phyloP scores from a whole-genome alignment of 35 echinoderm and acorn worm genomes.

The Eucidaris tribuloides region DNA sequence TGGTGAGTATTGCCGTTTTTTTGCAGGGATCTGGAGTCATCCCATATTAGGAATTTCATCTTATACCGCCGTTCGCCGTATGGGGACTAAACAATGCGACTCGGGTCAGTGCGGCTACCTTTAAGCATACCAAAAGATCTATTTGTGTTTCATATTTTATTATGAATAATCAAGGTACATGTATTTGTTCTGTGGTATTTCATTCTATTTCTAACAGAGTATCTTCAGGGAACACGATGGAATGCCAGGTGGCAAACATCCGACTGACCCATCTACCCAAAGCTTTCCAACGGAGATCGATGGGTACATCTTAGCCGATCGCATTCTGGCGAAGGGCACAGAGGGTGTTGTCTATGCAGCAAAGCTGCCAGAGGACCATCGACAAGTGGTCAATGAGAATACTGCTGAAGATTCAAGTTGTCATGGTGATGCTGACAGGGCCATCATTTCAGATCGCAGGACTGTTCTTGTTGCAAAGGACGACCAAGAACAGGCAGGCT shows the following conservation, averaged over 20 bases:
- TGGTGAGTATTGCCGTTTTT: too few species aligned
- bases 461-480: too few species aligned
- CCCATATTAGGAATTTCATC: too few species aligned
- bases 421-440: too few species aligned
- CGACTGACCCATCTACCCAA: neutral
- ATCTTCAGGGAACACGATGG: neutral
- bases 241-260: neutral
- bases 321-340: neutral
- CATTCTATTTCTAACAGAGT: neutral
- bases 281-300: neutral
- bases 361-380: neutral
- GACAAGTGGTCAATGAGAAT: too few species aligned
- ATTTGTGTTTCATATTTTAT: neutral
- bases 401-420: too few species aligned
- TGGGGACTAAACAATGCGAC: too few species aligned
- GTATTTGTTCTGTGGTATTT: neutral
- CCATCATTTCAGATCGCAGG: too few species aligned
- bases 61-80: too few species aligned
- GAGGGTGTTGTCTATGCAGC: conserved; percentile 7
- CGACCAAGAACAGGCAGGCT: too few species aligned
- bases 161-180: neutral
- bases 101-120: neutral
- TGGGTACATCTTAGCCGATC: neutral
- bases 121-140: neutral
- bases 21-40: too few species aligned